A percentile compares a stretch with the other conserved stretches of the same genome.
phyloP scores from a whole-genome alignment of 2,888 invertebrate genomes.

The Trypoxylon attenuatum region DNA sequence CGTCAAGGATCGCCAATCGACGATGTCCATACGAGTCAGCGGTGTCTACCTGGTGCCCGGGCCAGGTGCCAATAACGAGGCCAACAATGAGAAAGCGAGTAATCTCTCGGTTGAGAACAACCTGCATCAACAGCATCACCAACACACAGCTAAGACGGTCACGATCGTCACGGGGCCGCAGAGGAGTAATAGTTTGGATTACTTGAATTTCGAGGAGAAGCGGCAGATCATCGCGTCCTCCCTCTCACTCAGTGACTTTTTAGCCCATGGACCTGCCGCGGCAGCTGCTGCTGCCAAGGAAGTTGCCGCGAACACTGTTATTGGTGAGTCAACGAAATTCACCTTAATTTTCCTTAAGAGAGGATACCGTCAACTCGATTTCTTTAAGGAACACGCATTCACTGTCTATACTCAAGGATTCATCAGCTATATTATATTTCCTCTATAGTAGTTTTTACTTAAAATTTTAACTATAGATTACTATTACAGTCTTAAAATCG shows the following conservation, averaged over 20 bases:
- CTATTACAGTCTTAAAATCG: too few relatives aligned
- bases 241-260: slow-evolving; percentile 89
- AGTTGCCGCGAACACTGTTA: slow-evolving; percentile 75
- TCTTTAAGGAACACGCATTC: too few relatives aligned
- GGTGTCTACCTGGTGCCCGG: slow-evolving; percentile 71
- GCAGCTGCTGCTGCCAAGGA: slow-evolving; percentile 75
- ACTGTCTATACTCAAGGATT: too few relatives aligned
- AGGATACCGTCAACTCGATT: too few relatives aligned
- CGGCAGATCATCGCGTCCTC: slow-evolving; percentile 92
- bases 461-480: too few relatives aligned
- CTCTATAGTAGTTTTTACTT: too few relatives aligned
- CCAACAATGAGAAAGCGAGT: slow-evolving; percentile 37
- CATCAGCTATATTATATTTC: too few relatives aligned
- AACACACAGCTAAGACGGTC: slow-evolving; percentile 77
- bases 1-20: slow-evolving; percentile 45
- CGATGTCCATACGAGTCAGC: slow-evolving; percentile 72
- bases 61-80: slow-evolving; percentile 52
- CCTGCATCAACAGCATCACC: slow-evolving; percentile 55
- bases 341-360: too few relatives aligned
- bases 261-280: slow-evolving; percentile 82
- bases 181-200: slow-evolving; percentile 89
- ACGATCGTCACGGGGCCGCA: slow-evolving; percentile 81
- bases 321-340: slow-evolving; percentile 69
- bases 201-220: slow-evolving; percentile 94
- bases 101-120: slow-evolving; percentile 37